Percentiles rank a stretch among this genome's conserved stretches.
Conservation (phyloP, 2,797 vertebrate genomes). For the Hirundo rustica region DNA sequence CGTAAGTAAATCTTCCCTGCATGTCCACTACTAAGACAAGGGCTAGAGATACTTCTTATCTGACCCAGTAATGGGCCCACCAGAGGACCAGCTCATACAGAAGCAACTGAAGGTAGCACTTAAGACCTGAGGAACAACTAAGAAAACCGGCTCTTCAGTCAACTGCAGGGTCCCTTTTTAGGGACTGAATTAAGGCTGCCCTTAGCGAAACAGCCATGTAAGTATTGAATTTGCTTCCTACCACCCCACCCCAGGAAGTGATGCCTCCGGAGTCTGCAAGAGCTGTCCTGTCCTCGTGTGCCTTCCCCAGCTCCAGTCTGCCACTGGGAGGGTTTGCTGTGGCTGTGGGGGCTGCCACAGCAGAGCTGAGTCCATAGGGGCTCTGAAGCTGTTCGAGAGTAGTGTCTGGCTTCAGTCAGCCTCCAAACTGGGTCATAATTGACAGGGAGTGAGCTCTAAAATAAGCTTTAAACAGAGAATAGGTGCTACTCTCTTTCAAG, state of each 20-base stretch:
- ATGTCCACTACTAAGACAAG: background rate
- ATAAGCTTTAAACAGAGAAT: background rate
- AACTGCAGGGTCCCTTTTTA: background rate
- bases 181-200: background rate
- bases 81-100: background rate
- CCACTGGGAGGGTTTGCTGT: background rate
- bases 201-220: background rate
- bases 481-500: background rate
- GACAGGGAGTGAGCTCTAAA: background rate
- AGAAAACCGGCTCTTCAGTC: background rate
- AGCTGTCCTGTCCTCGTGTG: fast-evolving
- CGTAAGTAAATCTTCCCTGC: background rate
- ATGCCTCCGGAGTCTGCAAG: background rate
- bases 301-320: background rate
- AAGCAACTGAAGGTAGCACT: background rate
- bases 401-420: background rate
- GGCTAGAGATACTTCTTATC: background rate
- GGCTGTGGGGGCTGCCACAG: fast-evolving
- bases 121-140: background rate
- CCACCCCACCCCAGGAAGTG: no score
- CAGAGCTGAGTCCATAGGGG: background rate
- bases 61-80: no score
- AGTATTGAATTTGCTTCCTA: background rate
- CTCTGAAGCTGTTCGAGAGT: background rate
- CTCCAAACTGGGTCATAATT: background rate